Evolutionary conservation across 2,797 vertebrate genomes (phyloP), one percentile per base, ranked within the genome.

Genomic region (Toxotes lorentzi): DNA sequence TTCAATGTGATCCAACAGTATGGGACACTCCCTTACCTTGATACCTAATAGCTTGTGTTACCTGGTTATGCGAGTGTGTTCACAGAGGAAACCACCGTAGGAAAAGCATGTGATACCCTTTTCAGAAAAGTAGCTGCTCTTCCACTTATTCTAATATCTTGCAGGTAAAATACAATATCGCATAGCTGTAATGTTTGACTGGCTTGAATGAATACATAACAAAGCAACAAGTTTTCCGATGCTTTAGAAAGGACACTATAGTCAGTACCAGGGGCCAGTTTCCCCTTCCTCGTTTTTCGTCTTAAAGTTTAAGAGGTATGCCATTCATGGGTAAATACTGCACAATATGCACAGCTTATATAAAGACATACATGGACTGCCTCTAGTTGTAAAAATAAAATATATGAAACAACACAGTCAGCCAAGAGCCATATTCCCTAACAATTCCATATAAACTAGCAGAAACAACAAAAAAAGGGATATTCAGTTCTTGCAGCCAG

Each of bases 11-110:
- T 82, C 66, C 70, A 57, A 54, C 68, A 45, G 50, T 69, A 21
- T 1, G 48, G 69, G 89, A 78, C 82, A 79, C 89, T 81, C 90
- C 88, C 86, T 71, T 14, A 73, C 86, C 85, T 71, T n/a, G 76
- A 86, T 61, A 92, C 73, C 65, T 16, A 84, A 92, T 78, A 82
- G 69, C 54, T 79, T 12, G 41, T 38, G 68, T 71, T 81, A 59
- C 59, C 79, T 78, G 64, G 32, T 72, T 69, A 67, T 68, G 61
- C 14, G 68, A 81, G 61, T 61, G 60, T 65, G 63, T 12, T 35
- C 32, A 51, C 0, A 41, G 74, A 81, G 68, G 67, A 85, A 68
- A 70, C 66, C 56, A 77, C 71, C 69, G 87, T 92, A 89, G 84
- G 89, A 94, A 91, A 83, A 74, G 19, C 32, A 86, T 38, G 47